A percentile compares a stretch with the other conserved stretches of the same genome.
phyloP scores from a whole-genome alignment of 1,140 invertebrate species.

The Sinonovacula constricta region DNA sequence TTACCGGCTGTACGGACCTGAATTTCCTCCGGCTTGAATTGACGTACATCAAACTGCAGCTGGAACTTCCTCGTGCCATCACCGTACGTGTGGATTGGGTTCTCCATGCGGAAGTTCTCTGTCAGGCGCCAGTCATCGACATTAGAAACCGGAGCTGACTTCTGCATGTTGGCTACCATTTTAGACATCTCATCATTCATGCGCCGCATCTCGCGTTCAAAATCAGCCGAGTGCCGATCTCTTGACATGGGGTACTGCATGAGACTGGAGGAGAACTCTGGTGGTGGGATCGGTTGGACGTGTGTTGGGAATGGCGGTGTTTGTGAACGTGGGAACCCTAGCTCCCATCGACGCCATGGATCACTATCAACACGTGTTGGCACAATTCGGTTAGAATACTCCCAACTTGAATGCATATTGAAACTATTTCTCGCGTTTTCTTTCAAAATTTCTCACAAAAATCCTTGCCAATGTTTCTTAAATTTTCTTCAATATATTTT shows the following conservation, averaged over 20 bases:
- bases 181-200: slow-evolving; percentile 58
- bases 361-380: slow-evolving; percentile 45
- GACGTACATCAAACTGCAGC: slow-evolving; percentile 86
- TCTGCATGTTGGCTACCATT: slow-evolving; percentile 51
- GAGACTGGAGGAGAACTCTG: slow-evolving; percentile 31
- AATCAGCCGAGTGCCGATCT: slow-evolving; percentile 18
- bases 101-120: slow-evolving; percentile 71
- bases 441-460: no score
- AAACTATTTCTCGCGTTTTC: no score
- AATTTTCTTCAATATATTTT: no score
- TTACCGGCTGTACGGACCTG: slow-evolving; percentile 92
- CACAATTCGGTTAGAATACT: slow-evolving; percentile 27
- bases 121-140: slow-evolving; percentile 64
- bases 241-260: slow-evolving; percentile 24
- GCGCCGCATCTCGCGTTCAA: slow-evolving; percentile 53
- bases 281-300: slow-evolving; percentile 3
- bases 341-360: slow-evolving; percentile 35
- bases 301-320: slow-evolving; percentile 22
- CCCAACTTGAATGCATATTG: slow-evolving; percentile 22
- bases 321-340: slow-evolving; percentile 7
- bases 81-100: slow-evolving; percentile 62
- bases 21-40: slow-evolving; percentile 91
- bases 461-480: no score
- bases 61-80: slow-evolving; percentile 67
- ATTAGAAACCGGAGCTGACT: slow-evolving; percentile 6